Evolutionary conservation across 1,140 invertebrate genomes (phyloP).

Genomic region (Tyrophagus putrescentiae): DNA sequence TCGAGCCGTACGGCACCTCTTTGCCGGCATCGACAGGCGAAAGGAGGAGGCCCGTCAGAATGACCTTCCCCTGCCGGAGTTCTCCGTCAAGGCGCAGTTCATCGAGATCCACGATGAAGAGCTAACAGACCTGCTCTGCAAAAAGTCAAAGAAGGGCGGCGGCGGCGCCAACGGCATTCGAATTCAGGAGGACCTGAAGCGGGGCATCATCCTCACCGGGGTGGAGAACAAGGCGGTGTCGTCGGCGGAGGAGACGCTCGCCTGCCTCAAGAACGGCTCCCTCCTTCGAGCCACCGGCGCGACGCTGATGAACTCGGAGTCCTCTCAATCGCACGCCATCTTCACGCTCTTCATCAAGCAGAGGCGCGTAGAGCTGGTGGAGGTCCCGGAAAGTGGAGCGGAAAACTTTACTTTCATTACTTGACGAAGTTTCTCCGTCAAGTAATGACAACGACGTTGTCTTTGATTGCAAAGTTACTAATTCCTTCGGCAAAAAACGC

Average conservation of each 20-base stretch:
- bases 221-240: constrained; percentile 61
- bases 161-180: constrained; percentile 47
- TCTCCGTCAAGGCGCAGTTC: constrained; percentile 56
- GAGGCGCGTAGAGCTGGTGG: constrained; percentile 48
- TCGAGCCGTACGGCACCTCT: constrained; percentile 77
- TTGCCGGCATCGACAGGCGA: constrained; percentile 57
- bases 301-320: constrained; percentile 90
- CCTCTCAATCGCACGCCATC: constrained; percentile 88
- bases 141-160: constrained; percentile 29
- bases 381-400: too few species aligned
- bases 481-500: too few species aligned
- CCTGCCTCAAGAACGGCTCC: constrained; percentile 72
- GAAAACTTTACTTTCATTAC: too few species aligned
- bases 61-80: constrained; percentile 51
- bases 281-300: constrained; percentile 79
- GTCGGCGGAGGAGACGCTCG: constrained; percentile 59
- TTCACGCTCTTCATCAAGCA: constrained; percentile 82
- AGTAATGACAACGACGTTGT: too few species aligned
- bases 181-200: constrained; percentile 80
- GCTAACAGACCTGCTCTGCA: constrained; percentile 68
- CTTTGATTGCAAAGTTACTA: too few species aligned
- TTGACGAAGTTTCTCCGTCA: too few species aligned
- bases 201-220: constrained; percentile 75
- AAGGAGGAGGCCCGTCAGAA: constrained; percentile 44
- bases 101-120: constrained; percentile 81